Evolutionary conservation across 2,113 vertebrate species (phyloP).

Genomic region (Dendrocopos noguchii): DNA sequence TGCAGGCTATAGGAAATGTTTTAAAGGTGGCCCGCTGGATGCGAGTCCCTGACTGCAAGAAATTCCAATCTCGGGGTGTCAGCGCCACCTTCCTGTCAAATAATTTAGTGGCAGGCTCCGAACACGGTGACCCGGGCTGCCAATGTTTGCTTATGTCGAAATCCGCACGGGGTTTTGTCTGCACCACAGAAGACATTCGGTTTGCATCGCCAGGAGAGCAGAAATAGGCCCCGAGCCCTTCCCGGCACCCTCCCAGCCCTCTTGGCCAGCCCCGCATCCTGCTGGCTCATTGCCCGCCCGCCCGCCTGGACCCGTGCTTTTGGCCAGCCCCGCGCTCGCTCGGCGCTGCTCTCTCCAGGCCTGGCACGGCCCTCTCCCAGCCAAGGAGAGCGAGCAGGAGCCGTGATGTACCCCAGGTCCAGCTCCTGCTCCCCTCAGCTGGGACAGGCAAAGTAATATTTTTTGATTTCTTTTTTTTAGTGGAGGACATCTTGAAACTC

Average conservation of each 20-base stretch:
- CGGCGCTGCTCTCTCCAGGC: too few relatives aligned
- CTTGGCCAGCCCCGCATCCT: too few relatives aligned
- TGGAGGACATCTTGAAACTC: not conserved
- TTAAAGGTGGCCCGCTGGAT: not conserved
- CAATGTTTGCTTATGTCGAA: not conserved
- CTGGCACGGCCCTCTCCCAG: too few relatives aligned
- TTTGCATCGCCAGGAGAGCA: not conserved
- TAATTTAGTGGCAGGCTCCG: not conserved
- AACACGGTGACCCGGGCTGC: too few relatives aligned
- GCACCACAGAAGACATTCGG: not conserved
- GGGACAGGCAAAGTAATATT: not conserved
- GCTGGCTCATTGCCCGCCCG: too few relatives aligned
- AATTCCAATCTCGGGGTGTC: not conserved
- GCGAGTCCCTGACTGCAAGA: not conserved
- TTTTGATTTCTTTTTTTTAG: rapidly evolving
- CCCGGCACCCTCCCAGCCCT: too few relatives aligned
- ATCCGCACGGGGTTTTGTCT: not conserved
- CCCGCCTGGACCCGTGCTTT: too few relatives aligned
- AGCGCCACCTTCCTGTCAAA: constrained; percentile 67
- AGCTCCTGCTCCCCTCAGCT: not conserved
- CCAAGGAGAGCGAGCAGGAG: not conserved
- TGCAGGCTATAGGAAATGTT: not conserved
- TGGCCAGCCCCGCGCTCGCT: too few relatives aligned
- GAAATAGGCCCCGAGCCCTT: not conserved
- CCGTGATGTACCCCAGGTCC: not conserved